Base-by-base conservation (phyloP, 1,140 invertebrate species). In the Aleiodes sp. region DNA sequence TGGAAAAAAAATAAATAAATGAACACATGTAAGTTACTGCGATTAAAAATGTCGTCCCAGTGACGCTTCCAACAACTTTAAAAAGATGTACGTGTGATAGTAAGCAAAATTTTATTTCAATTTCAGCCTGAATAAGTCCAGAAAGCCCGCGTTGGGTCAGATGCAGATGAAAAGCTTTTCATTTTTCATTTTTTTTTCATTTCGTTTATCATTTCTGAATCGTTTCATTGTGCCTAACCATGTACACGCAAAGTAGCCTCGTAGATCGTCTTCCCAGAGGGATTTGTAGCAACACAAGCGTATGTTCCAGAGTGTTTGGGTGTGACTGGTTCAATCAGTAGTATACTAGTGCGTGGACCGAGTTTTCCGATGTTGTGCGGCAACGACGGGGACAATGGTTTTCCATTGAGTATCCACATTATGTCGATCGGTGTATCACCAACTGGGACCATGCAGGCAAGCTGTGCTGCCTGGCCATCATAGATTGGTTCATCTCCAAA, bases 381-480 rank as follows among this genome's bases (percentile, higher is more conserved):
- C 80, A 79, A 78, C 52, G 80, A 84, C 70, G 85, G 80, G 66
- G 79, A 76, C 72, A 87, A 80, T 33, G 71, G 66, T 64, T 80
- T 69, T 87, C 89, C 65, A 85, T 88, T 80, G 88, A 92, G 66
- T 29, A 82, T 85, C 92, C 92, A 94, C 69, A 81, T 84, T 59
- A 94, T 90, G 52, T 88, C 82, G 57, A 94, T 86, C 63, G 92
- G 92, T 68, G 88, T 84, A 82, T 94, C 92, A 31, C 92, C 92
- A 64, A 90, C 88, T 73, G 87, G 88, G 33, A 92, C 89, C 80
- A 91, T 90, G 81, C 92, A 94, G 74, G 91, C 88, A 70, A 93
- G 87, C 71, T 91, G 89, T 35, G 92, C 89, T 39, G 91, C 88
- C 75, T 91, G 90, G 28, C 92, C 92, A 71, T 89, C 89, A 82